A percentile compares a stretch with the other conserved stretches of the same genome.
These are phyloP conservation scores for Aproaerema taeniolella DNA, from an alignment of 2,888 invertebrate species.

Conservation along the genomic window DNA sequence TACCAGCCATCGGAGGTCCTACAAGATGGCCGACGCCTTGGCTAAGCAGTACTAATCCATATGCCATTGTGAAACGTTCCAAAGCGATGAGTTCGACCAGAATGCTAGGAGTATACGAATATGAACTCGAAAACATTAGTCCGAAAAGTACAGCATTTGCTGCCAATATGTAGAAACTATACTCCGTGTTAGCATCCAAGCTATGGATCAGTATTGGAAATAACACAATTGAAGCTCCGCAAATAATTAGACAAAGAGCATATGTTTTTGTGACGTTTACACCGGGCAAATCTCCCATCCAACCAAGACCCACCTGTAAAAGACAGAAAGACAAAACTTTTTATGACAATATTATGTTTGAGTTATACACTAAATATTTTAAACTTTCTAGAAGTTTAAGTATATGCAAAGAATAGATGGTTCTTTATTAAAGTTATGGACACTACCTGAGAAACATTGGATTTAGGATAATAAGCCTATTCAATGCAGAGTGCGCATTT, in stretches of 20 bases:
- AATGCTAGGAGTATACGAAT: constrained; percentile 94
- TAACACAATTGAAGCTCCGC: constrained; percentile 78
- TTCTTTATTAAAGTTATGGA: no score
- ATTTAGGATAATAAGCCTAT: no score
- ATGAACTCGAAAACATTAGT: constrained; percentile 93
- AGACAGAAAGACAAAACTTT: no score
- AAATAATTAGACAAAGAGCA: constrained; percentile 84
- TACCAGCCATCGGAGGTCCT: constrained; percentile 96
- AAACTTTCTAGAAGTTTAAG: no score
- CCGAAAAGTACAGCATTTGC: constrained; percentile 85
- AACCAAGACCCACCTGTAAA: constrained; percentile 86
- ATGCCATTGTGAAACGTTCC: constrained; percentile 94
- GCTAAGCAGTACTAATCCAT: constrained; percentile 91
- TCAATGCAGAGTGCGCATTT: no score
- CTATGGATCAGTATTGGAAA: constrained; percentile 76
- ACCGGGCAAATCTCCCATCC: constrained; percentile 92
- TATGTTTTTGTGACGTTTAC: constrained; percentile 91
- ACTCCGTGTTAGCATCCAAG: constrained; percentile 45
- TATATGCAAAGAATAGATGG: no score
- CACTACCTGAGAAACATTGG: no score
- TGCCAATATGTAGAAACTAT: constrained; percentile 71
- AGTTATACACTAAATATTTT: no score
- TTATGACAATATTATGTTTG: no score
- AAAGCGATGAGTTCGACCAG: constrained; percentile 92
- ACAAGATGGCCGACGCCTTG: constrained; percentile 95